These are phyloP conservation scores for Excalfactoria chinensis DNA, from an alignment of 2,113 vertebrate genomes.

Conservation along the genomic window DNA sequence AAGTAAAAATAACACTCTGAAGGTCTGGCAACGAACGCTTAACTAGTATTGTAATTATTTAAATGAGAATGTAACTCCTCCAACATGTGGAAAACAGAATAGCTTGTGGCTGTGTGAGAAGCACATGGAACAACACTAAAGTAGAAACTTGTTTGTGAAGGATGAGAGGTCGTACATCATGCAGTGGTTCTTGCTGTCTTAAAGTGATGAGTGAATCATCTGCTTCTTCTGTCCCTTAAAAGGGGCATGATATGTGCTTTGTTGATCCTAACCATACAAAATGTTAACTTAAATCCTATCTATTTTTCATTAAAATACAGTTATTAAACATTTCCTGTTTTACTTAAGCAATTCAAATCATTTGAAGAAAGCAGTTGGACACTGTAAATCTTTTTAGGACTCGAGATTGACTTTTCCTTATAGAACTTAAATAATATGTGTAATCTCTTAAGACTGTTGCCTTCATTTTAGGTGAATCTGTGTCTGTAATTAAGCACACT, in stretches of 20 bases:
- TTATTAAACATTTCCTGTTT: background rate
- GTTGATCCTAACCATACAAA: background rate
- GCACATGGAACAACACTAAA: background rate
- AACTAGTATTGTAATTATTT: background rate
- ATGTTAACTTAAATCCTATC: background rate
- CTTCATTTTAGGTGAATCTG: constrained; percentile 88
- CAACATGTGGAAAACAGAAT: background rate
- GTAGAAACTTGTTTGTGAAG: background rate
- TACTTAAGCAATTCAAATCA: background rate
- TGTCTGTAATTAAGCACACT: constrained; percentile 98
- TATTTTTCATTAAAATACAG: background rate
- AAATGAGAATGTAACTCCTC: background rate
- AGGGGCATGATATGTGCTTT: background rate
- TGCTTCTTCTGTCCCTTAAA: background rate
- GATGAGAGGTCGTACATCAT: background rate
- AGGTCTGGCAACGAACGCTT: background rate
- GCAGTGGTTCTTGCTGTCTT: background rate
- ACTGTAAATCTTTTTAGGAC: background rate
- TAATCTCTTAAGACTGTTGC: background rate
- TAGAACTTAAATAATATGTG: background rate
- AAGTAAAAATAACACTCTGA: background rate
- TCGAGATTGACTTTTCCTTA: background rate
- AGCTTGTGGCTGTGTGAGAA: background rate
- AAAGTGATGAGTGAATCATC: background rate
- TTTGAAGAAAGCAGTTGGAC: background rate